Evolutionary conservation across 2,797 vertebrate species (phyloP).

Genomic region (Rhodeus uyekii): DNA sequence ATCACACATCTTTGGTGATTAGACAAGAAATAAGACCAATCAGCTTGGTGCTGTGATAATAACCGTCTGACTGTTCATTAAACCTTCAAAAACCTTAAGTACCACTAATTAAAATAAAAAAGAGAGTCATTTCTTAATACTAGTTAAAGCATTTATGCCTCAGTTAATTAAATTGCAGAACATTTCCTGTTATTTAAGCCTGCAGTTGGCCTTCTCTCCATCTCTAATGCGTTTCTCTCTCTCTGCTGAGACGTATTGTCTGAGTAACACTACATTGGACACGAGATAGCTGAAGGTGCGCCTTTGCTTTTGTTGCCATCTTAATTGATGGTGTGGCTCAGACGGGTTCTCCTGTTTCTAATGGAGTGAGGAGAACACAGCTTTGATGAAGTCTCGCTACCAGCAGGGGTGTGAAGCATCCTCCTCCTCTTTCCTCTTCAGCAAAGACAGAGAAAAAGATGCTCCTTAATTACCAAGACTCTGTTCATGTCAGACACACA

Average conservation of each 20-base stretch:
- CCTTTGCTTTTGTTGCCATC: conserved; percentile 66
- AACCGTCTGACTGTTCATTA: background rate
- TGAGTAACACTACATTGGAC: conserved; percentile 74
- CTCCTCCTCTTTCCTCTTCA: conserved; percentile 43
- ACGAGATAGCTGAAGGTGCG: conserved; percentile 67
- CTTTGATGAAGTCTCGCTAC: conserved; percentile 55
- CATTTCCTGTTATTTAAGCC: conserved; percentile 45
- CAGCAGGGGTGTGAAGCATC: conserved; percentile 33
- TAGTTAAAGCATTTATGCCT: conserved; percentile 41
- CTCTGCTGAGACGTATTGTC: conserved; percentile 64
- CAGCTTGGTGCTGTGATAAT: background rate
- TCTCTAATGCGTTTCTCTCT: conserved; percentile 47
- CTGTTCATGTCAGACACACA: conserved; percentile 52
- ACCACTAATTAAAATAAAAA: background rate
- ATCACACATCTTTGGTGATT: background rate
- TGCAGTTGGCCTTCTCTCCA: conserved; percentile 30
- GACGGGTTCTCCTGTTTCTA: conserved; percentile 63
- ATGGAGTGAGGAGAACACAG: conserved; percentile 52
- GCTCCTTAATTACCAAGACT: conserved; percentile 58
- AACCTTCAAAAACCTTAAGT: background rate
- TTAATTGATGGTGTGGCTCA: conserved; percentile 61
- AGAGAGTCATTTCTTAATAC: conserved; percentile 20
- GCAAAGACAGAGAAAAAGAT: conserved; percentile 45
- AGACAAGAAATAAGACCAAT: background rate
- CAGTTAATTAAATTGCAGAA: conserved; percentile 46